Conservation (phyloP, 2,797 vertebrate genomes). For the Percopsis omiscomaycus region DNA sequence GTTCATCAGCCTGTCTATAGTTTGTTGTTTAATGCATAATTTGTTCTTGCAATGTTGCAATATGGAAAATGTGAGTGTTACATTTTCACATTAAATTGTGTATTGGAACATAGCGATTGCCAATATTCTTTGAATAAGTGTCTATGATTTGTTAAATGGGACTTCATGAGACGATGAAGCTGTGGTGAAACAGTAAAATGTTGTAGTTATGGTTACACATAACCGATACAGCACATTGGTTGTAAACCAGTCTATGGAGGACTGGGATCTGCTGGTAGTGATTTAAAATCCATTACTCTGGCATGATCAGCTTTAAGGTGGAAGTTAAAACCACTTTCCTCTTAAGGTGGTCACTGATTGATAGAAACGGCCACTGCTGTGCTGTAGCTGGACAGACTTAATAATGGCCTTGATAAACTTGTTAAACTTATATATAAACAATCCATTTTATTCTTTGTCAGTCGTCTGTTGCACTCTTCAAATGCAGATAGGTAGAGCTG, state of each 20-base stretch:
- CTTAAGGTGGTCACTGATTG: background rate
- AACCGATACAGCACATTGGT: constrained; percentile 1
- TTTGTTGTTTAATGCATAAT: background rate
- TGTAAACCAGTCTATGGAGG: constrained; percentile 7
- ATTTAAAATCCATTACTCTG: constrained; percentile 14
- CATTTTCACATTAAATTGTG: background rate
- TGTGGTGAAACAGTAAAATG: constrained; percentile 10
- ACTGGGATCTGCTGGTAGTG: constrained; percentile 4
- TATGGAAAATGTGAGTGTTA: background rate
- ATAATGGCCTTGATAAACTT: background rate
- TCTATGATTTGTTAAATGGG: background rate
- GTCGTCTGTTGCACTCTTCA: background rate
- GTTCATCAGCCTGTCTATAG: background rate
- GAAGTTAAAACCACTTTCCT: constrained; percentile 1
- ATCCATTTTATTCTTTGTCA: background rate
- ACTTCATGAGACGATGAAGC: background rate
- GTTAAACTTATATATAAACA: background rate
- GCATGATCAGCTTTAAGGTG: constrained; percentile 1
- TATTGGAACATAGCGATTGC: background rate
- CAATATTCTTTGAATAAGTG: constrained; percentile 3
- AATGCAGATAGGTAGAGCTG: background rate
- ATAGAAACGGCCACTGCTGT: background rate
- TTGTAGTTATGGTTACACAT: constrained; percentile 1
- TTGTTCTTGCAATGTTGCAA: background rate
- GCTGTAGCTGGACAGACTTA: too few relatives aligned